Evolutionary conservation across 2,113 vertebrate species (phyloP).

Genomic region (Ictalurus punctatus): DNA sequence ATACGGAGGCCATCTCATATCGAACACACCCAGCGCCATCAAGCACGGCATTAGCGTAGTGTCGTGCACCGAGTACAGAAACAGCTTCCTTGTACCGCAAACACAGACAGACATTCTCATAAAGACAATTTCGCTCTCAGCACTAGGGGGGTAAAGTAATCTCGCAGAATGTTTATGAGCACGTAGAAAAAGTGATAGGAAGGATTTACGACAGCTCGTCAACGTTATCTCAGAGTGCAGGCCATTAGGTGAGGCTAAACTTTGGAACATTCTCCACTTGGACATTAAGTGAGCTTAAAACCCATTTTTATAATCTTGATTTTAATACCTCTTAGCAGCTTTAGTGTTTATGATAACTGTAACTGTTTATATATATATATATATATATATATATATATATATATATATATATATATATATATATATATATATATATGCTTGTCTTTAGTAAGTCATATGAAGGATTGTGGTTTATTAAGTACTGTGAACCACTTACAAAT

Average conservation of each 20-base stretch:
- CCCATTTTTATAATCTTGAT: neutral
- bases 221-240: neutral
- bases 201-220: neutral
- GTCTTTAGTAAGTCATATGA: too few relatives aligned
- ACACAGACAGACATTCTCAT: conserved; percentile 13
- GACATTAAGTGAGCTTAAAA: neutral
- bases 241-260: neutral
- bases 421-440: neutral
- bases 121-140: neutral
- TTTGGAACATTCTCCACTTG: neutral
- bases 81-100: conserved; percentile 79
- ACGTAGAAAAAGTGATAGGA: neutral
- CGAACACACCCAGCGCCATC: conserved; percentile 85
- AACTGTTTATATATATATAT: too few relatives aligned
- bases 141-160: conserved; percentile 23
- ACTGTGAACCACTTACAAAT: neutral
- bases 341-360: neutral
- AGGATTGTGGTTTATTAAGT: neutral
- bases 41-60: conserved; percentile 85
- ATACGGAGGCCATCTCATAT: conserved; percentile 88
- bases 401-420: too few relatives aligned
- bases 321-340: neutral
- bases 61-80: conserved; percentile 87
- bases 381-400: too few relatives aligned
- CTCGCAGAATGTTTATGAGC: neutral